These are phyloP conservation scores for Canis aureus DNA, from an alignment of 2,113 vertebrate species.

Conservation along the genomic window DNA sequence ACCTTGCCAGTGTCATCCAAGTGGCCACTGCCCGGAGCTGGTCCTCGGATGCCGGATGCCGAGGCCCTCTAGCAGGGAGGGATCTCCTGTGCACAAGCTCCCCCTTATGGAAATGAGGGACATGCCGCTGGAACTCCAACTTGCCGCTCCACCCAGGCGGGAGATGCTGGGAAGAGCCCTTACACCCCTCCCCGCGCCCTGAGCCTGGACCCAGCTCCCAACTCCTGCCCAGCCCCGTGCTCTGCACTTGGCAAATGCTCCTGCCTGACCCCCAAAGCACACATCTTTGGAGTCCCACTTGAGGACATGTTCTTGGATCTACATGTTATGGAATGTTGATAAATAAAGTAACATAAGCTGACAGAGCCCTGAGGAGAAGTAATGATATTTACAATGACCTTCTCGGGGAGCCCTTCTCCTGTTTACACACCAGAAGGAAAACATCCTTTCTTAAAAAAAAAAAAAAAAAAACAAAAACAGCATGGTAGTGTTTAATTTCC, in stretches of 20 bases:
- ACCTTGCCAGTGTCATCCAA: background rate
- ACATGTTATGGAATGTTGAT: background rate
- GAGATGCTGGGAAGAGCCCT: background rate
- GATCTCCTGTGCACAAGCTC: slow-evolving; percentile 89
- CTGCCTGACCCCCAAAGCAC: background rate
- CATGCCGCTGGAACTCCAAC: slow-evolving; percentile 18
- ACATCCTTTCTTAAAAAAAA: background rate
- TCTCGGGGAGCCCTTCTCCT: background rate
- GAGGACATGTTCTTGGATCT: background rate
- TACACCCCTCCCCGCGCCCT: background rate
- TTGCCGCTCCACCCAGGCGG: background rate
- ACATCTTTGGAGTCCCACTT: background rate
- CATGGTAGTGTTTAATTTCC: background rate
- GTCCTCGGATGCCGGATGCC: slow-evolving; percentile 54
- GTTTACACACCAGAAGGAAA: slow-evolving; percentile 43
- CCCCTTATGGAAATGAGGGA: slow-evolving; percentile 88
- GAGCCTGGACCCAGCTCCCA: background rate
- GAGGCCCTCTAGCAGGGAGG: background rate
- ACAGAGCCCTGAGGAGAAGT: background rate
- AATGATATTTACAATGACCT: slow-evolving; percentile 6
- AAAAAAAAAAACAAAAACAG: background rate
- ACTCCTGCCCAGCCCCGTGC: accelerated
- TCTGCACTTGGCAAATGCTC: too few species aligned
- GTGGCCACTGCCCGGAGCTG: background rate
- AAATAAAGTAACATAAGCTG: background rate